phyloP scores from a whole-genome alignment of 2,888 invertebrate species.

The Acheta domesticus region DNA sequence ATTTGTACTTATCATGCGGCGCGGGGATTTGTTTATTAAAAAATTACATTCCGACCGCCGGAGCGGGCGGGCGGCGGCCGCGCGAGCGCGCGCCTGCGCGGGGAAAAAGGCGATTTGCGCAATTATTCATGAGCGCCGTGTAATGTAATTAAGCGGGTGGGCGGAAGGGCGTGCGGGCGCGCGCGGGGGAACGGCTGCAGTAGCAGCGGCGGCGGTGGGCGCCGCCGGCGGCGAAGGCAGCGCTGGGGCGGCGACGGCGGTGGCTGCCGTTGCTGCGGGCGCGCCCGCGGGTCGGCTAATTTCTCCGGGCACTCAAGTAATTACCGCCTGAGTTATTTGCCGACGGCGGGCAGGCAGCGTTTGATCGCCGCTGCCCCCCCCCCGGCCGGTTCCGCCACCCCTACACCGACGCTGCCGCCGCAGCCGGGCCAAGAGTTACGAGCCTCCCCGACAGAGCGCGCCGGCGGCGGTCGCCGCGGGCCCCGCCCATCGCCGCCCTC shows the following conservation, averaged over 20 bases:
- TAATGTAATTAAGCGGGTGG: background rate
- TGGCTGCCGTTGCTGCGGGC: background rate
- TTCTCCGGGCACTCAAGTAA: slow-evolving; percentile 18
- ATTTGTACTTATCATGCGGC: slow-evolving; percentile 1
- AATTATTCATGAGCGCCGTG: slow-evolving; percentile 5
- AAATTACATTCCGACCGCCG: background rate
- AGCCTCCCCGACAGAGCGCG: background rate
- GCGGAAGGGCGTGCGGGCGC: background rate
- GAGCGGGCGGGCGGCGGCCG: background rate
- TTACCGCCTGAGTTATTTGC: slow-evolving; percentile 18
- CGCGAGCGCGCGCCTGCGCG: background rate
- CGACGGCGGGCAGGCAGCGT: background rate
- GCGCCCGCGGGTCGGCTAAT: background rate
- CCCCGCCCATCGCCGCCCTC: background rate
- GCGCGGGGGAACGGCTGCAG: background rate
- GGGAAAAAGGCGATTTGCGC: slow-evolving; percentile 18
- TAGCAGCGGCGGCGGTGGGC: background rate
- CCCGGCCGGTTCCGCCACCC: background rate
- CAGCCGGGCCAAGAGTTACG: background rate
- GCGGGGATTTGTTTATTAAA: slow-evolving; percentile 18
- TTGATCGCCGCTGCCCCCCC: background rate
- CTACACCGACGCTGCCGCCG: background rate
- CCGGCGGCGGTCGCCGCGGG: background rate
- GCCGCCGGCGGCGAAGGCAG: background rate
- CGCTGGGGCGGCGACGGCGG: background rate